Base-by-base conservation (phyloP, 1,140 invertebrate genomes). In the Drosophila repletoides region DNA sequence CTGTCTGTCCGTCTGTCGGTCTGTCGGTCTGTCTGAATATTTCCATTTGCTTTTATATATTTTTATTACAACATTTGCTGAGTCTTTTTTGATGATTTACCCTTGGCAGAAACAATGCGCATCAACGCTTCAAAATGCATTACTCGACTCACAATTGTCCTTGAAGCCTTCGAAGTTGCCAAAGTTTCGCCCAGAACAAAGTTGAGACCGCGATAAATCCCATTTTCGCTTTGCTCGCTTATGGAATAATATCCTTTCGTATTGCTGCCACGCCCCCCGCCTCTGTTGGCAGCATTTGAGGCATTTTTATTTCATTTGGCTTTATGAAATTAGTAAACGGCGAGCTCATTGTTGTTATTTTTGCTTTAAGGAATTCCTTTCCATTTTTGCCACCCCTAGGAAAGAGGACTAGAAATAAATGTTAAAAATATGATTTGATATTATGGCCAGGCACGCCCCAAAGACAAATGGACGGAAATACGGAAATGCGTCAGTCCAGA, bases 341-440 rank as follows among this genome's bases (percentile, higher is more conserved):
- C 38, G 41, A n/a, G 63, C 17, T 19, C 48, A 10, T 56, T 65
- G 49, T 66, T 63, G 38, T 38, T 73, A 33, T 41, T 24, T 14
- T 7, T 40, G 21, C 76, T 67, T 55, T 49, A 41, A 65, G 53
- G 61, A 74, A 86, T 68, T 67, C 40, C 45, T 17, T 45, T 34
- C 46, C 41, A 15, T 22, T 21, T 5, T 17, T 5, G 4, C 3
- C 19, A 33, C 26, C 2, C 6, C 15, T 5, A 21, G 45, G 46
- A 43, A 53, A 22, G 28, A 28, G 45, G 33, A 12, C 40, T 45
- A 52, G 48, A 45, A 46, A 60, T 66, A 70, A 75, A 80, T 68
- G 76, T 80, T 67, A 68, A 80, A n/a, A 75, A 80, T 80, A 80
- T 80, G 76, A 81, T 80, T 80, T 80, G 67, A 76, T 80, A 81